Base-by-base conservation (phyloP, 2,888 invertebrate species). In the Trissolcus brochymenae region DNA sequence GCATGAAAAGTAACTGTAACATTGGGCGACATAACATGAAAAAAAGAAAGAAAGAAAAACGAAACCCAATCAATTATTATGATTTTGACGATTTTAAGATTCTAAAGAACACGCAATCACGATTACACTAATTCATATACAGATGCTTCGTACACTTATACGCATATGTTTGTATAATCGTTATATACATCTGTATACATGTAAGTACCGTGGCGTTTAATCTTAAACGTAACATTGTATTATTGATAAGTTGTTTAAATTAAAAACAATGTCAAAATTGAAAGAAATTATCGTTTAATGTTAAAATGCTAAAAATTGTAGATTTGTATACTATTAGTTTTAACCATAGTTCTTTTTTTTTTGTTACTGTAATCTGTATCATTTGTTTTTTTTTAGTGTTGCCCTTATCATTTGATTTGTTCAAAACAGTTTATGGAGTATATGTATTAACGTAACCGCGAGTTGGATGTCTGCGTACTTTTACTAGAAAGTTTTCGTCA, bases 141-240 rank as follows among this genome's bases (percentile, higher is more conserved):
- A 51, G 14, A 51, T 46, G 16, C 35, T 35, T 9, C 7, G 7
- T 46, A 4, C 9, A 14, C 46, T n/a, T 14, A 14, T 6, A 11
- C 6, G 49, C 55, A 46, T 61, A 65, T 60, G 17, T 74, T 56
- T 61, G 51, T 64, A 54, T 59, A 55, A 16, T 49, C 50, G n/a
- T n/a, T 54, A 21, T 59, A 6, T 25, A 60, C 41, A 56, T 60
- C 41, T 55, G 43, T 17, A 53, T 50, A 51, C 50, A 54, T 66
- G 43, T 60, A 59, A 6, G 17, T 57, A 72, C 56, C 17, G 4
- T 40, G 6, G 35, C 11, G 7, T 35, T 55, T 55, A 60, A 46
- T 62, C 66, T 61, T 53, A 74, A 74, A 74, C 67, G 62, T 74
- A 62, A 67, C 67, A 68, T 67, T 75, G 74, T 68, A 75, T 64